These are phyloP conservation scores for Phalloptychus januarius DNA, from an alignment of 2,797 vertebrate genomes.

Conservation along the genomic window DNA sequence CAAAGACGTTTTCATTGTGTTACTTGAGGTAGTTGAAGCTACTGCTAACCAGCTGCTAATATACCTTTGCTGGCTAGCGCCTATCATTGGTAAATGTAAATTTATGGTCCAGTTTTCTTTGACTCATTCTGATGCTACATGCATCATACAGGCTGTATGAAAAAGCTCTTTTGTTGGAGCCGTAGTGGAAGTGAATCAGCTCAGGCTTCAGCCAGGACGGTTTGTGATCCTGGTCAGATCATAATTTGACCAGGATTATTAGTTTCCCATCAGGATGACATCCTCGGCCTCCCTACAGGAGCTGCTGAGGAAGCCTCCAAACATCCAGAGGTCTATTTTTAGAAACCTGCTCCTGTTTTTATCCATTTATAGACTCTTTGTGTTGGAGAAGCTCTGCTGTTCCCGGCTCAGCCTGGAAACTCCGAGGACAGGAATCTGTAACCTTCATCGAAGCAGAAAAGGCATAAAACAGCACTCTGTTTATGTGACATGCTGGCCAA, in stretches of 20 bases:
- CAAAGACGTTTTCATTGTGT: no score
- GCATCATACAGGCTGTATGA: no score
- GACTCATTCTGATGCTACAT: no score
- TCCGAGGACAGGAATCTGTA: not conserved
- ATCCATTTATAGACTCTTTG: constrained; percentile 68
- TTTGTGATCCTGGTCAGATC: not conserved
- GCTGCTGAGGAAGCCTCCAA: not conserved
- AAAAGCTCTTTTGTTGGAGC: not conserved
- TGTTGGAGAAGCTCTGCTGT: constrained; percentile 1
- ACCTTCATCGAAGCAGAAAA: not conserved
- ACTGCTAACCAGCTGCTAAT: no score
- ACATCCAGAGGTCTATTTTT: not conserved
- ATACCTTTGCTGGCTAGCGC: no score
- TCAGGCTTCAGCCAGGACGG: not conserved
- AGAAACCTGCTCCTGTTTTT: constrained; percentile 27
- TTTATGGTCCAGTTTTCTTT: no score
- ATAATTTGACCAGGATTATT: not conserved
- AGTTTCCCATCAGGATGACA: not conserved
- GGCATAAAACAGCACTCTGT: not conserved
- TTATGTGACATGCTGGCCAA: not conserved
- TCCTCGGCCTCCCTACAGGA: not conserved
- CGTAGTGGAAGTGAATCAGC: not conserved
- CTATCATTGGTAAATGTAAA: no score
- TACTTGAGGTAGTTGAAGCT: no score
- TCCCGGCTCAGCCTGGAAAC: not conserved